A percentile compares a stretch with the other conserved stretches of the same genome.
phyloP scores from a whole-genome alignment of 2,797 vertebrate species.

The Scomberomorus guttatus region DNA sequence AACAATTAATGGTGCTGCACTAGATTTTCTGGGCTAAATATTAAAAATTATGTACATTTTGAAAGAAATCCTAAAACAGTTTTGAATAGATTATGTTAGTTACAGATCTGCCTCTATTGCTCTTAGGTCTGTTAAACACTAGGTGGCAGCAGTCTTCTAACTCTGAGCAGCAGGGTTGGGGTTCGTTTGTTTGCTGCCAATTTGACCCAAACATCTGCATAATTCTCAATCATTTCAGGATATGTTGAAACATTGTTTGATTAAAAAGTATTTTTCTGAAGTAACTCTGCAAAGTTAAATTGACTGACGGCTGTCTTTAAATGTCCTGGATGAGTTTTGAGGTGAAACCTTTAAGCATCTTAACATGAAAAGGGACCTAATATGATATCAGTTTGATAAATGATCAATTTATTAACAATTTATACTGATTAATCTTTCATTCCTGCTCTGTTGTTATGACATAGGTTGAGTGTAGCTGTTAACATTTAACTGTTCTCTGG shows the following conservation, averaged over 20 bases:
- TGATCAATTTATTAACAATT: not conserved
- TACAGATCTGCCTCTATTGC: not conserved
- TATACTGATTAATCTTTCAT: not conserved
- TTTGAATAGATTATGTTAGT: not conserved
- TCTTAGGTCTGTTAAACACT: constrained; percentile 42
- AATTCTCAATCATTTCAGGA: not conserved
- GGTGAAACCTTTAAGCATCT: not conserved
- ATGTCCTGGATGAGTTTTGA: not conserved
- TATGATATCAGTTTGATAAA: not conserved
- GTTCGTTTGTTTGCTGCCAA: not conserved
- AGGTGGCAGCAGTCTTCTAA: constrained; percentile 62
- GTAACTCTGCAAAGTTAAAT: not conserved
- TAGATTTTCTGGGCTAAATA: not conserved
- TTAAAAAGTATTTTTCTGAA: not conserved
- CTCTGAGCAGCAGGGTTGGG: not conserved
- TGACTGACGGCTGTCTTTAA: not conserved
- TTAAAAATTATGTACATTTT: not conserved
- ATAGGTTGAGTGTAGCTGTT: not conserved
- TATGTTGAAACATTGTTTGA: not conserved
- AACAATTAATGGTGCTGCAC: not conserved
- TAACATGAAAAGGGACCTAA: not conserved
- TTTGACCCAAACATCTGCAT: not conserved
- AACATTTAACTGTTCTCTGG: not conserved
- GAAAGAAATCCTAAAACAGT: not conserved
- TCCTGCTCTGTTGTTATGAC: not conserved